Evolutionary conservation across 92 coral and sea anemone genomes (phyloP).

Genomic region (Siderastrea radians): DNA sequence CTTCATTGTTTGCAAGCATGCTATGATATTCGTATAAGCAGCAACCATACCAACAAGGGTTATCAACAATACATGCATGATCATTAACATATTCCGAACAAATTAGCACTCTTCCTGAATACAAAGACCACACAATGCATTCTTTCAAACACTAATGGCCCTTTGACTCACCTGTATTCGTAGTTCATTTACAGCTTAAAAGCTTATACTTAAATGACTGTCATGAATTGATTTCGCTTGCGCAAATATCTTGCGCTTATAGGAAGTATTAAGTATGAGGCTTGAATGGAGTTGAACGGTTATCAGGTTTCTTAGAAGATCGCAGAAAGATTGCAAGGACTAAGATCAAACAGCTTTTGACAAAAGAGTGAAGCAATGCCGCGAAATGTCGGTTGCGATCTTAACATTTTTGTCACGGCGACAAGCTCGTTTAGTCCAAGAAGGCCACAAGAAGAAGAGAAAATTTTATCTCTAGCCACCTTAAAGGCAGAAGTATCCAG

Average conservation of each 20-base stretch:
- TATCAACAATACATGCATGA: background rate
- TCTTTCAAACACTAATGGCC: slow-evolving; percentile 38
- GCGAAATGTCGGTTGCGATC: background rate
- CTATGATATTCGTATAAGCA: background rate
- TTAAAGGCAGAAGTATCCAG: background rate
- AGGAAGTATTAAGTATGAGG: background rate
- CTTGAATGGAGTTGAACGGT: background rate
- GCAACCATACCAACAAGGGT: slow-evolving; percentile 2
- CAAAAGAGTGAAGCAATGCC: background rate
- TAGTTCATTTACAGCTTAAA: slow-evolving; percentile 51
- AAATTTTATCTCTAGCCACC: background rate
- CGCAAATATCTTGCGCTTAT: background rate
- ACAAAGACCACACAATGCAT: slow-evolving; percentile 28
- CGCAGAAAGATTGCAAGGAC: background rate
- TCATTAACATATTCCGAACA: slow-evolving; percentile 28
- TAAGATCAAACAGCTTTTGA: too few species aligned
- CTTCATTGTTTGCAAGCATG: background rate
- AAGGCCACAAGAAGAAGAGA: background rate
- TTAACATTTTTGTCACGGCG: background rate
- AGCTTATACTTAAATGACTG: slow-evolving; percentile 23
- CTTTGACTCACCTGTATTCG: slow-evolving; percentile 17
- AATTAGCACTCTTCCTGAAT: slow-evolving; percentile 11
- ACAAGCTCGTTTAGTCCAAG: slow-evolving; percentile 4
- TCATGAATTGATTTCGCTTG: background rate
- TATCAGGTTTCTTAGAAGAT: background rate